phyloP scores from a whole-genome alignment of 2,888 invertebrate species.

The Siphonodentalium dalli region DNA sequence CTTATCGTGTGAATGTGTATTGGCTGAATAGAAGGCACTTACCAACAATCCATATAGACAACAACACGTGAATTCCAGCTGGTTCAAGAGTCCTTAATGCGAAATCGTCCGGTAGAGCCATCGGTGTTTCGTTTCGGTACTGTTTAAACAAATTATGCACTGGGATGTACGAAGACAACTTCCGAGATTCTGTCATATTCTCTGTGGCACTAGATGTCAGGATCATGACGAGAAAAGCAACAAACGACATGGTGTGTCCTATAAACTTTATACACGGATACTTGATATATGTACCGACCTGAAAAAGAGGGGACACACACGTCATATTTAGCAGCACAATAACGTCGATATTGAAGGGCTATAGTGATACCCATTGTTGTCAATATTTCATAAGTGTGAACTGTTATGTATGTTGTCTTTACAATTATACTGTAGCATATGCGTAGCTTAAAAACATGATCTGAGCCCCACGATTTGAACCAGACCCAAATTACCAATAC shows the following conservation, averaged over 20 bases:
- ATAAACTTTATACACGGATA: slow-evolving; percentile 59
- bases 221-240: slow-evolving; percentile 52
- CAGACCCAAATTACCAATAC: no score
- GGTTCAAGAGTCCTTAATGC: slow-evolving; percentile 37
- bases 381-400: no score
- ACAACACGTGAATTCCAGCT: slow-evolving; percentile 38
- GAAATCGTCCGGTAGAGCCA: slow-evolving; percentile 36
- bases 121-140: slow-evolving; percentile 12
- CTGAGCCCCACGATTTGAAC: no score
- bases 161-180: slow-evolving; percentile 14
- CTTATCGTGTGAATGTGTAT: background rate
- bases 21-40: background rate
- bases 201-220: slow-evolving; percentile 45
- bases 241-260: slow-evolving; percentile 55
- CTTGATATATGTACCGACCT: slow-evolving; percentile 53
- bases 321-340: background rate
- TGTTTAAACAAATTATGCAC: slow-evolving; percentile 14
- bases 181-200: slow-evolving; percentile 24
- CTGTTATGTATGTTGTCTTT: no score
- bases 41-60: slow-evolving; percentile 46
- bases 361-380: no score
- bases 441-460: no score
- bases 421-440: no score
- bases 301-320: slow-evolving; percentile 1
- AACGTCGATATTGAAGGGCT: background rate